Evolutionary conservation across 2,888 invertebrate genomes (phyloP).

Genomic region (Tortricodes alternella): DNA sequence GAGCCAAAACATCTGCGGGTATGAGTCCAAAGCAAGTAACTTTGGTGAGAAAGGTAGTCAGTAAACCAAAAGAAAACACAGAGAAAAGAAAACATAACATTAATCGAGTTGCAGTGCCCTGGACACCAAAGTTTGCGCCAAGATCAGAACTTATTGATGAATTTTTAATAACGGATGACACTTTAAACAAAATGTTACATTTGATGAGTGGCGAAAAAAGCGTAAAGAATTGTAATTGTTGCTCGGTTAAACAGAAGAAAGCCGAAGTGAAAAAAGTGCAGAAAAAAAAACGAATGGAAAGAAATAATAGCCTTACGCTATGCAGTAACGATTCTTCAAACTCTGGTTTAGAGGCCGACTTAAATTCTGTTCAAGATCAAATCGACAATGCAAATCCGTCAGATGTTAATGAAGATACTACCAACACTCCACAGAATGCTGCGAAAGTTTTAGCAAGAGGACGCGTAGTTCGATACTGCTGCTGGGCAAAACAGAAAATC

Average conservation of each 20-base stretch:
- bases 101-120: slow-evolving; percentile 3
- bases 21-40: background rate
- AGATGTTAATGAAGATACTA: background rate
- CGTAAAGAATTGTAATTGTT: background rate
- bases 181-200: slow-evolving; percentile 63
- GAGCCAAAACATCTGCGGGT: background rate
- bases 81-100: background rate
- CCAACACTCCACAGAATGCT: background rate
- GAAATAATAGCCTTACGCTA: too few relatives aligned
- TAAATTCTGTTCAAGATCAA: background rate
- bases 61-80: background rate
- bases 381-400: background rate
- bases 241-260: slow-evolving; percentile 31
- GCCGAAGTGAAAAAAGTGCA: slow-evolving; percentile 10
- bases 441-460: background rate
- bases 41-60: background rate
- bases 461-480: slow-evolving; percentile 43
- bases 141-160: slow-evolving; percentile 31
- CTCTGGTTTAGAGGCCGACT: background rate
- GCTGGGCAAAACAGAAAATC: slow-evolving; percentile 50
- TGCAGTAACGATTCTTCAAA: background rate
- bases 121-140: slow-evolving; percentile 2
- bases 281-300: background rate
- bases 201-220: slow-evolving; percentile 39
- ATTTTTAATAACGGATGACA: slow-evolving; percentile 49